phyloP scores from a whole-genome alignment of 2,797 vertebrate genomes.

The Onychomys torridus region DNA sequence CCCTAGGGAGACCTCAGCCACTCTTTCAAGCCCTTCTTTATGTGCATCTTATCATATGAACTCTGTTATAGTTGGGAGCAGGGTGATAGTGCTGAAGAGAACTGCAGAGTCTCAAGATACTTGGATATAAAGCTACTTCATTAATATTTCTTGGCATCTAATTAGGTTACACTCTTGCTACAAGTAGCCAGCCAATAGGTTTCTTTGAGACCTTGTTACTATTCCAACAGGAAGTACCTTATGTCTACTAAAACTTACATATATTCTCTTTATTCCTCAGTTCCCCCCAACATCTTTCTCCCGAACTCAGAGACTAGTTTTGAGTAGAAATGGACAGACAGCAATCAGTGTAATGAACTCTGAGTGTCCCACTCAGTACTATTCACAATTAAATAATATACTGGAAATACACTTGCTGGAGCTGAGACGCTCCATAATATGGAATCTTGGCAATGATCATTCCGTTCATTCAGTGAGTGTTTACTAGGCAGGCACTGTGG shows the following conservation, averaged over 20 bases:
- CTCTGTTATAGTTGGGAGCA: neutral
- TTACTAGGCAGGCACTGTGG: neutral
- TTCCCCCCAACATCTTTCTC: neutral
- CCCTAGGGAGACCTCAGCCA: neutral
- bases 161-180: slow-evolving; percentile 1
- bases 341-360: neutral
- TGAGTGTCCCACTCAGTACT: neutral
- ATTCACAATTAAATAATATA: neutral
- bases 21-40: neutral
- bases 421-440: neutral
- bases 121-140: neutral
- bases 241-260: neutral
- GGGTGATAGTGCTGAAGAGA: neutral
- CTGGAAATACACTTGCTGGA: neutral
- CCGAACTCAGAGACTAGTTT: neutral
- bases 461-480: neutral
- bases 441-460: neutral
- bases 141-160: neutral
- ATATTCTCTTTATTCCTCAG: neutral
- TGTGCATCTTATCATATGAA: neutral
- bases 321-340: slow-evolving; percentile 1
- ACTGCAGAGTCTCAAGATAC: neutral
- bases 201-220: neutral
- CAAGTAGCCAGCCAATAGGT: neutral
- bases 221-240: neutral